These are phyloP conservation scores for Brachionus plicatilis DNA, from an alignment of 1,140 invertebrate genomes.

Conservation along the genomic window DNA sequence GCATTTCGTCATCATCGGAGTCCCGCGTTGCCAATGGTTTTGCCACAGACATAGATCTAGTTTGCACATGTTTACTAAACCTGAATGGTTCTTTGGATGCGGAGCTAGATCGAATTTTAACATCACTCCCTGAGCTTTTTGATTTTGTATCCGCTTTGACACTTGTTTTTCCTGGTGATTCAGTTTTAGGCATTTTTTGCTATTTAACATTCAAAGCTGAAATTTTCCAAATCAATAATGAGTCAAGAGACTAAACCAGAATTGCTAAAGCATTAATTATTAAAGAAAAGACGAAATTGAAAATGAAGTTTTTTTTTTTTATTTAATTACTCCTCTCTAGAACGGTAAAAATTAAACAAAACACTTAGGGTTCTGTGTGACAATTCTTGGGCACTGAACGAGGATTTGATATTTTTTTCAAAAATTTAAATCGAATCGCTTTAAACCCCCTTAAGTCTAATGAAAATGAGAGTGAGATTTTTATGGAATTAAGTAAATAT, in stretches of 20 bases:
- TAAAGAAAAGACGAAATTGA: neutral
- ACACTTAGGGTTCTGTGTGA: neutral
- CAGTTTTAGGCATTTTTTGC: neutral
- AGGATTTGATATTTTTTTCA: neutral
- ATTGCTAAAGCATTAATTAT: neutral
- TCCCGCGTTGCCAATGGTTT: neutral
- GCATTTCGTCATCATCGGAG: neutral
- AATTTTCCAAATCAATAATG: neutral
- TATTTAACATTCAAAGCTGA: neutral
- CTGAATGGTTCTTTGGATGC: slow-evolving; percentile 15
- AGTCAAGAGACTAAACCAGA: neutral
- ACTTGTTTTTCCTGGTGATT: neutral
- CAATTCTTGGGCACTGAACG: neutral
- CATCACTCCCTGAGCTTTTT: neutral
- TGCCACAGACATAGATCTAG: neutral
- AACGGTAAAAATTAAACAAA: neutral
- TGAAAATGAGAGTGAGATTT: neutral
- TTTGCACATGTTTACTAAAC: slow-evolving; percentile 15
- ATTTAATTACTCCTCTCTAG: neutral
- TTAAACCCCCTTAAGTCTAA: neutral
- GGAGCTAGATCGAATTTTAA: slow-evolving; percentile 5
- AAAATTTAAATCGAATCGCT: neutral
- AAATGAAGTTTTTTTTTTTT: neutral
- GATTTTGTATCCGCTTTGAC: neutral
- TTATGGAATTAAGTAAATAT: neutral